Base-by-base conservation (phyloP, 2,113 vertebrate genomes). In the Gadus chalcogrammus region DNA sequence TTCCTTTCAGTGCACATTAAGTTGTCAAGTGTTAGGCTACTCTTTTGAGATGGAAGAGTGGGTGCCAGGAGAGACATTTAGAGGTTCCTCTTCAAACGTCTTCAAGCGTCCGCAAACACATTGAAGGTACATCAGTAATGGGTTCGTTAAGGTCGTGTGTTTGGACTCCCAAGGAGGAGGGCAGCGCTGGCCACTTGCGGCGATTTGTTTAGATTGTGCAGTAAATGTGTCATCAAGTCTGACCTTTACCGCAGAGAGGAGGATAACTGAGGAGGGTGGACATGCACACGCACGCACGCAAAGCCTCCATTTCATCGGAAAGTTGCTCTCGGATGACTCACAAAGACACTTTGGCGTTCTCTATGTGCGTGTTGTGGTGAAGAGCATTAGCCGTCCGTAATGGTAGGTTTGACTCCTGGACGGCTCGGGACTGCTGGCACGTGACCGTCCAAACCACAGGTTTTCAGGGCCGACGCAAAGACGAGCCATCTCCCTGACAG, bases 61-160 rank as follows among this genome's bases (percentile, higher is more conserved):
- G 42, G 9, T 12, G 42, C 42, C 11, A 48, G 42, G 11, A 48
- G 12, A 48, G 42, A 48, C 42, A 48, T 48, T 48, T 48, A 48
- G 42, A 2, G 42, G 42, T 48, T 48, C 42, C 42, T 48, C 42
- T 48, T 48, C 42, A 48, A 48, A 48, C 42, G 42, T 48, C 8
- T 48, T 12, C 42, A 48, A 48, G 13, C 42, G 42, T 48, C 8
- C 42, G 8, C 42, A 48, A 48, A 48, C 42, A 48, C 42, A 48
- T 48, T 13, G 42, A 12, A 7, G 42, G 9, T 48, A 9, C 11
- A 9, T 9, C 13, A 89, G 74, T 82, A 86, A 86, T 84, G 74
- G 83, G 75, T 81, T 88, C 83, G 82, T 90, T 89, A 88, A 79
- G 85, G 69, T 86, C 15, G 89, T 88, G 85, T 83, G 81, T 81